Percentiles rank a stretch among this genome's conserved stretches.
These are phyloP conservation scores for Shargacucullia verbasci DNA, from an alignment of 2,888 invertebrate genomes.

Conservation along the genomic window DNA sequence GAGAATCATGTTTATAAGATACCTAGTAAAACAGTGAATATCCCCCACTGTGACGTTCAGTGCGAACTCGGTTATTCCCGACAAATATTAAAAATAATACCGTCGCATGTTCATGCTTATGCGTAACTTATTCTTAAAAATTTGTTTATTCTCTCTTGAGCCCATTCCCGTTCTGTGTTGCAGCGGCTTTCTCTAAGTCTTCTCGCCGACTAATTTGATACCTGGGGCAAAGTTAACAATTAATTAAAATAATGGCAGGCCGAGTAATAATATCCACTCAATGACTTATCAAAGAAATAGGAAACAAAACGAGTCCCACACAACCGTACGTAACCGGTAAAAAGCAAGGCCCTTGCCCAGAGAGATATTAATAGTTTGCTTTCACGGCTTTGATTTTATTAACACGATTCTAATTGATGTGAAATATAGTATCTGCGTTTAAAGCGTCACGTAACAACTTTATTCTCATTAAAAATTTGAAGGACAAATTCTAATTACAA, in stretches of 20 bases:
- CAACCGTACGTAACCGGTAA: conserved; percentile 3
- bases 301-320: neutral
- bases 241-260: neutral
- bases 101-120: conserved; percentile 14
- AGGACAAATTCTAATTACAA: neutral
- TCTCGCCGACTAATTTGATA: conserved; percentile 89
- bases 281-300: too few species aligned
- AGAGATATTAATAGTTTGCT: conserved; percentile 51
- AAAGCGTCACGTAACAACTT: neutral
- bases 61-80: conserved; percentile 19
- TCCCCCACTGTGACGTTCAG: conserved; percentile 27
- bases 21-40: conserved; percentile 34
- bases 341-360: conserved; percentile 42
- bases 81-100: conserved; percentile 26
- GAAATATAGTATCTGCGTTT: neutral
- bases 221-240: conserved; percentile 61
- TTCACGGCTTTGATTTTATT: conserved; percentile 31
- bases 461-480: conserved; percentile 3
- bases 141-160: conserved; percentile 89
- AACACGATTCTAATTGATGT: conserved; percentile 12
- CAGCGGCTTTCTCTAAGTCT: conserved; percentile 78
- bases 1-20: conserved; percentile 30
- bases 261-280: neutral
- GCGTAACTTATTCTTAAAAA: conserved; percentile 16
- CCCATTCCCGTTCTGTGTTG: conserved; percentile 89